Evolutionary conservation across 2,888 invertebrate species (phyloP).

Genomic region (Sphecodes monilicornis): DNA sequence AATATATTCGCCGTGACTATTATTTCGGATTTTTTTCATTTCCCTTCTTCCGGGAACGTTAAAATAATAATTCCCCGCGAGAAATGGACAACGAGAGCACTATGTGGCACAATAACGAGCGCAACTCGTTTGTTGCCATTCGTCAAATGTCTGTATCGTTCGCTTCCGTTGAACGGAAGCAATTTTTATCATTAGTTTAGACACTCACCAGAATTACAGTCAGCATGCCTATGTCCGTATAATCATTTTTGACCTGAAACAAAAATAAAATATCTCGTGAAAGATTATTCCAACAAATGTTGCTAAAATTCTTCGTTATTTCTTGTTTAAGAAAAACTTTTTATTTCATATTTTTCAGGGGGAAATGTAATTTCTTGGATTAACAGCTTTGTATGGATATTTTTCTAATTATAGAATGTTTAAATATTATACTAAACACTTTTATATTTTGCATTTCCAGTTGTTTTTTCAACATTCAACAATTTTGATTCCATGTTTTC

Average conservation of each 20-base stretch:
- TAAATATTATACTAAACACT: too few relatives aligned
- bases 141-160: neutral
- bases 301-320: neutral
- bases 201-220: neutral
- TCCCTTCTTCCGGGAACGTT: neutral
- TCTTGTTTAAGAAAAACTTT: neutral
- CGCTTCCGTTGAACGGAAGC: neutral
- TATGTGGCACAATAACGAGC: neutral
- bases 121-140: neutral
- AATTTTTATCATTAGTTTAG: neutral
- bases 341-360: neutral
- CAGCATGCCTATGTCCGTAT: neutral
- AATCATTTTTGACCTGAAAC: neutral
- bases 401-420: neutral
- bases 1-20: constrained; percentile 1
- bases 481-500: neutral
- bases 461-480: neutral
- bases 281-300: neutral
- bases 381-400: too few relatives aligned
- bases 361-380: too few relatives aligned
- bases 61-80: neutral
- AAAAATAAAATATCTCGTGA: neutral
- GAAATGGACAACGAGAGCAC: neutral
- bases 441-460: neutral
- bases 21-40: constrained; percentile 1